Conservation (phyloP, 2,113 vertebrate species). For the Odocoileus hemionus region DNA sequence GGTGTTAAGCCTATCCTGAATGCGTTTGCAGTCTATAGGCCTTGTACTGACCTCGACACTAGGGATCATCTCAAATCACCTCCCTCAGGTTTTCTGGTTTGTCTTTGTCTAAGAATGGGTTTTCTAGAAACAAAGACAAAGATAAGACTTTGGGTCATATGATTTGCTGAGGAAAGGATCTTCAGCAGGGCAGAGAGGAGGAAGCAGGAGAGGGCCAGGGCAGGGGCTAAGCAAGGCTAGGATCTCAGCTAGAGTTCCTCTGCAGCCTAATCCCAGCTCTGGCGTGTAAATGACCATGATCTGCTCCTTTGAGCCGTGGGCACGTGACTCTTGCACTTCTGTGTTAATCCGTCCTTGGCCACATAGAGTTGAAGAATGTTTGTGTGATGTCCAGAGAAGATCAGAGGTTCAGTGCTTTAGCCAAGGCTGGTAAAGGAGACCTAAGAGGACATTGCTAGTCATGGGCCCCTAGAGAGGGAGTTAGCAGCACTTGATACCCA, state of each 20-base stretch:
- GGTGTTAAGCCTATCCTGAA: background rate
- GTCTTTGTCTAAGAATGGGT: background rate
- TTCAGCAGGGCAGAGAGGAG: background rate
- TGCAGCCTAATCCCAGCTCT: background rate
- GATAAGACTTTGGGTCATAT: background rate
- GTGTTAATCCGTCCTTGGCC: background rate
- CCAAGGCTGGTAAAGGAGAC: background rate
- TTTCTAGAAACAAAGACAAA: background rate
- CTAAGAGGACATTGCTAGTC: background rate
- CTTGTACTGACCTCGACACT: background rate
- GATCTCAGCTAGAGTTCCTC: background rate
- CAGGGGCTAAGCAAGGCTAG: background rate
- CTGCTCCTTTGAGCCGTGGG: background rate
- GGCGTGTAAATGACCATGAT: background rate
- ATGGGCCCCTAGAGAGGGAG: background rate
- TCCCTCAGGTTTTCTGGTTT: background rate
- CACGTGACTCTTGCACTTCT: background rate
- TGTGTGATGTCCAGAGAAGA: background rate
- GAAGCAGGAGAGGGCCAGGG: background rate
- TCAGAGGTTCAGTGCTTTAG: background rate
- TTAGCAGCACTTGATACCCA: background rate
- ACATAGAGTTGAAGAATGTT: background rate
- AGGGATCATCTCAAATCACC: background rate
- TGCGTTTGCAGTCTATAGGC: background rate
- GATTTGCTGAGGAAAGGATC: background rate